These are phyloP conservation scores for Elgaria multicarinata DNA, from an alignment of 2,113 vertebrate species.

Conservation along the genomic window DNA sequence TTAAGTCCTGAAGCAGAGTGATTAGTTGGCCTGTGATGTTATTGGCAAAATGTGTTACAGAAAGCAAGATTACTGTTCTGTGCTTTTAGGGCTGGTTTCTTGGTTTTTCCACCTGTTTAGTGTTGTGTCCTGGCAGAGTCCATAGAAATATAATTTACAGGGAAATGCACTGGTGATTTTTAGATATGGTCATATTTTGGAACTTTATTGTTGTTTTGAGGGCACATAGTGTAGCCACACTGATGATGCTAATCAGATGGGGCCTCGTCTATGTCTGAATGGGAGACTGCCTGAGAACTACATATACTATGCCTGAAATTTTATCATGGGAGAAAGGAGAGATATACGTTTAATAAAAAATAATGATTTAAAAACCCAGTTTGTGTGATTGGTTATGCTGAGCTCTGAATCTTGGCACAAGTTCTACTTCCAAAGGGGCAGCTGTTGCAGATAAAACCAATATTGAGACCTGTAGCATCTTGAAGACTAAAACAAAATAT, in stretches of 20 bases:
- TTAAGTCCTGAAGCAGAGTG: background rate
- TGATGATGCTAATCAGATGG: background rate
- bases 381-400: no score
- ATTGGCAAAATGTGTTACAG: constrained; percentile 6
- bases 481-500: no score
- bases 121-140: background rate
- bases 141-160: background rate
- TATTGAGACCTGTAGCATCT: no score
- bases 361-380: no score
- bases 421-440: background rate
- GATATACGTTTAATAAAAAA: no score
- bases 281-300: no score
- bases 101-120: background rate
- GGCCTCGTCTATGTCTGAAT: background rate
- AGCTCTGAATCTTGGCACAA: background rate
- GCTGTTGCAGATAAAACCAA: no score
- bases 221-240: background rate
- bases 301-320: background rate
- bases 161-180: background rate
- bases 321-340: background rate
- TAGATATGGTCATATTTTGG: background rate
- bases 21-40: constrained; percentile 2
- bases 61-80: background rate
- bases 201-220: background rate
- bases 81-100: background rate